A percentile compares a stretch with the other conserved stretches of the same genome.
phyloP scores from a whole-genome alignment of 1,140 invertebrate species.

The Papilio dardanus region DNA sequence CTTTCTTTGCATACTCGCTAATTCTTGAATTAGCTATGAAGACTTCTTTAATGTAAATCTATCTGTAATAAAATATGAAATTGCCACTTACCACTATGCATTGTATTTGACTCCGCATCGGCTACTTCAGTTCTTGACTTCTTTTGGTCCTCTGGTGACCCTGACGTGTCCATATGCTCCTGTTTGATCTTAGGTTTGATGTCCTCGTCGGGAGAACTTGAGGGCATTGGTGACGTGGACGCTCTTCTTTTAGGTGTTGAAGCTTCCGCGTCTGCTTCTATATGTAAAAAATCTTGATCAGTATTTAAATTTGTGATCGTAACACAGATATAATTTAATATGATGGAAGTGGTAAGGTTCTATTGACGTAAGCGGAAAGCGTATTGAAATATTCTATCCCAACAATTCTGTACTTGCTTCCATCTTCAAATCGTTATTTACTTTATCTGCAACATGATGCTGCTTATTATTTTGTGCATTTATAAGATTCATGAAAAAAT shows the following conservation, averaged over 20 bases:
- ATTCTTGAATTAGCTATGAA: too few relatives aligned
- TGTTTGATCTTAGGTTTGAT: constrained; percentile 90
- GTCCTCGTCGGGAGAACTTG: constrained; percentile 85
- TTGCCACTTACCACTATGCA: constrained; percentile 90
- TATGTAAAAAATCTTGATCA: background rate
- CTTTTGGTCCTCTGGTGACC: constrained; percentile 85
- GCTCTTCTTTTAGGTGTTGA: constrained; percentile 85
- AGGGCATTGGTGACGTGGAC: constrained; percentile 85
- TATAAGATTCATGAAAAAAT: background rate
- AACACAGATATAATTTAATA: background rate
- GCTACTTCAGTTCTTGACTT: constrained; percentile 90
- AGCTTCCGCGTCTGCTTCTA: constrained; percentile 79
- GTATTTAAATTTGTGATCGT: background rate
- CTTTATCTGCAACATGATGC: background rate
- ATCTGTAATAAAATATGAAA: background rate
- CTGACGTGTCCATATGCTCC: constrained; percentile 85
- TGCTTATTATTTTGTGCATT: background rate
- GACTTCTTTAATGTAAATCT: too few relatives aligned
- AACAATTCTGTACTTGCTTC: too few relatives aligned
- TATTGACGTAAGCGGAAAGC: too few relatives aligned
- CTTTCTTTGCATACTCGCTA: background rate
- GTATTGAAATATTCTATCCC: too few relatives aligned
- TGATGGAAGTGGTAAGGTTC: background rate
- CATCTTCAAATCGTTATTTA: background rate
- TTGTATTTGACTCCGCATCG: constrained; percentile 94